Conservation (phyloP, 2,888 invertebrate genomes). For the Ormyrus nitidulus region DNA sequence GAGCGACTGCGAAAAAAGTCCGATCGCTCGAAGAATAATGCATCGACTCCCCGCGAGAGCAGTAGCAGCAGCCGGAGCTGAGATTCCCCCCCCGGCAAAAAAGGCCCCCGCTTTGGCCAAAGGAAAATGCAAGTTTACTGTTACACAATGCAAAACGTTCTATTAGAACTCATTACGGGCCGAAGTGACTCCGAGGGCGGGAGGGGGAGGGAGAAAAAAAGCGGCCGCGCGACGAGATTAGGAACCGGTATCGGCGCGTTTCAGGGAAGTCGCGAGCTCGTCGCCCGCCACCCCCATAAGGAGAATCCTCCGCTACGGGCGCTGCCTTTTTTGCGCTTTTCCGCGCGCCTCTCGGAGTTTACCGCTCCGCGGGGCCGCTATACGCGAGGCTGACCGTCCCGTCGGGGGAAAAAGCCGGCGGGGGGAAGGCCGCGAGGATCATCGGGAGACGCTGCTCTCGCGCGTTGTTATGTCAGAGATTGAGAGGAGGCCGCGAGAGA, state of each 20-base stretch:
- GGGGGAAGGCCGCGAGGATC: no score
- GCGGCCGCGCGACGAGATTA: slow-evolving; percentile 34
- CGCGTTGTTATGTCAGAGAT: slow-evolving; percentile 16
- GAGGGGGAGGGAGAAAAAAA: not conserved
- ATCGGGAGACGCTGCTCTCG: not conserved
- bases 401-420: no score
- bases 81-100: not conserved
- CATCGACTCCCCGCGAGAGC: slow-evolving; percentile 9
- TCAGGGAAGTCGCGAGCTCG: slow-evolving; percentile 25
- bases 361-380: slow-evolving; percentile 27
- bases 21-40: slow-evolving; percentile 29
- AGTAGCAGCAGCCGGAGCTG: not conserved
- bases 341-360: no score
- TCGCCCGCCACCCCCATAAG: slow-evolving; percentile 52
- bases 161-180: slow-evolving; percentile 52
- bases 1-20: not conserved
- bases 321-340: not conserved
- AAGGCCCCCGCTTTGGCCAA: slow-evolving; percentile 6
- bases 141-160: slow-evolving; percentile 49
- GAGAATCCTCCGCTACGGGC: slow-evolving; percentile 24
- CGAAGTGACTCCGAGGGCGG: not conserved
- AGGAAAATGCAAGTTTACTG: slow-evolving; percentile 56
- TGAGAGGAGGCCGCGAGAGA: not conserved
- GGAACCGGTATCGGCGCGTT: slow-evolving; percentile 49
- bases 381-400: not conserved